Conservation (phyloP, 2,113 vertebrate species). For the Pseudorhombus dupliciocellatus region DNA sequence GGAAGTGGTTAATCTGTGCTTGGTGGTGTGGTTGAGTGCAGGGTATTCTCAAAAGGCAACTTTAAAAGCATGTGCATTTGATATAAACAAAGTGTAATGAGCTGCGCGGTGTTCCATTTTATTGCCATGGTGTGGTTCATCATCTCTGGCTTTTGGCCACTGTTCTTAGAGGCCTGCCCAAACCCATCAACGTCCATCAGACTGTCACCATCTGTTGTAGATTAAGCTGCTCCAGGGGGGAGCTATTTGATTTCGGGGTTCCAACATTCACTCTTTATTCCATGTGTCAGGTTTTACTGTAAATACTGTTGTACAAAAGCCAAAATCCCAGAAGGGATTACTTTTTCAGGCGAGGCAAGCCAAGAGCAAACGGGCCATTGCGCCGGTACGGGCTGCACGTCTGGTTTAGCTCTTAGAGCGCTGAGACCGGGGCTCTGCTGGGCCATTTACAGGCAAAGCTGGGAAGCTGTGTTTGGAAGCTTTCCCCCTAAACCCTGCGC, state of each 20-base stretch:
- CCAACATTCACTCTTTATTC: constrained; percentile 70
- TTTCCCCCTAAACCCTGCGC: constrained; percentile 55
- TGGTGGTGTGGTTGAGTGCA: constrained; percentile 4
- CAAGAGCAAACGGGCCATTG: constrained; percentile 67
- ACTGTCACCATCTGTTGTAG: constrained; percentile 78
- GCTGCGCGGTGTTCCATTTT: constrained; percentile 74
- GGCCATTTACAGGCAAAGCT: constrained; percentile 68
- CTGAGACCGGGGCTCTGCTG: constrained; percentile 52
- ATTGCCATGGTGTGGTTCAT: constrained; percentile 59
- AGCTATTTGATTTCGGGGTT: constrained; percentile 73
- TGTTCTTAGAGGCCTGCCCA: constrained; percentile 67
- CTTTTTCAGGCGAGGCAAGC: constrained; percentile 54
- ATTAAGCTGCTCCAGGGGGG: constrained; percentile 72
- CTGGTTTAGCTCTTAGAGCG: constrained; percentile 66
- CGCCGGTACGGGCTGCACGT: constrained; percentile 36
- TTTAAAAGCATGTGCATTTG: constrained; percentile 63
- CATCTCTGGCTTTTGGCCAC: constrained; percentile 59
- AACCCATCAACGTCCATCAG: constrained; percentile 66
- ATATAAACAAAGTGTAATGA: constrained; percentile 71
- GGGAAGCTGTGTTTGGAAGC: constrained; percentile 63
- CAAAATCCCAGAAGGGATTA: constrained; percentile 69
- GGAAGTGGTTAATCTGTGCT: constrained; percentile 34
- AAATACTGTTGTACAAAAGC: constrained; percentile 79
- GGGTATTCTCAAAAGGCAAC: constrained; percentile 40
- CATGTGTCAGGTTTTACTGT: constrained; percentile 76